Evolutionary conservation across 2,797 vertebrate genomes (phyloP), one percentile per base, ranked within the genome.

Genomic region (Pangasius mekongensis): DNA sequence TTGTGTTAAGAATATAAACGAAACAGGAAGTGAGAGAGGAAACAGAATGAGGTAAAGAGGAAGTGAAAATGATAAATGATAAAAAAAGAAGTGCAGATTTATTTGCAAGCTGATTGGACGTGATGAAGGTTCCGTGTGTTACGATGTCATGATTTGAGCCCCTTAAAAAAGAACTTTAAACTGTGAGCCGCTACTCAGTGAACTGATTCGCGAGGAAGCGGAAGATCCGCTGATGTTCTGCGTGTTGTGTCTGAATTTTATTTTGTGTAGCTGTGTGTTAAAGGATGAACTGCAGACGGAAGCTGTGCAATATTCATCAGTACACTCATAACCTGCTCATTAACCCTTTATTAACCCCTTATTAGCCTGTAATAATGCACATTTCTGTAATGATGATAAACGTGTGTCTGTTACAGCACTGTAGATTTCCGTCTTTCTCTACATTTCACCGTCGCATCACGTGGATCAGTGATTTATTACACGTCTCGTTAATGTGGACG

Each of bases 271-370:
- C 49, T 33, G 22, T 83, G n/a, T 76, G 20, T 43, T 71, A 60
- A n/a, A 47, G 24, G 77, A 77, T 52, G 14, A 76, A 49, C 84
- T 83, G 86, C 88, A 89, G 78, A 89, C 83, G 85, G 85, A 84
- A 89, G 49, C 81, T 56, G 88, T 89, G 81, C 85, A 89, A 89
- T 78, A 87, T 67, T 83, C 20, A 47, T 76, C 43, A n/a, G 10
- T n/a, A 52, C 43, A 39, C 36, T 71, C 39, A 39, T 39, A 22
- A 71, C 67, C 67, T 6, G 33, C 3, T 43, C 22, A 71, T 71
- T 39, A 39, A 43, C 39, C 4, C 27, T n/a, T 3, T 74, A 74
- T 8, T 47, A 76, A 76, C 43, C 10, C 16, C 8, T 71, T 71
- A 71, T 71, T 18, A 71, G 39, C 33, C 6, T 39, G 7, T 39